These are phyloP conservation scores for Bibio marci DNA, from an alignment of 2,888 invertebrate species.

Conservation along the genomic window DNA sequence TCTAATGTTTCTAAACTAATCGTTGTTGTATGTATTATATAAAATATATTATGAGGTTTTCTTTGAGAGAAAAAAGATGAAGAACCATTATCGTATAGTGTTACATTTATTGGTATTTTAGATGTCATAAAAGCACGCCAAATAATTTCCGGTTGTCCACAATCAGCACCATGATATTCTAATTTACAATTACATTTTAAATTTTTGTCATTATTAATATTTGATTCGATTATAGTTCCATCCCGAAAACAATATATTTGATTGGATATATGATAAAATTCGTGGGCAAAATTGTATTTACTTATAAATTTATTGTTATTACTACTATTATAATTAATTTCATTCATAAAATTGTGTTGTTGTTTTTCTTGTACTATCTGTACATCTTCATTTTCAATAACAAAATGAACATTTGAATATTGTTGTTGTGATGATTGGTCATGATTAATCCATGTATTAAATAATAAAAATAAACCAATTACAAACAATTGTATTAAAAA, in stretches of 20 bases:
- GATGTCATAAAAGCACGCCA: conserved; percentile 45
- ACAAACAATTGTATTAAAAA: conserved; percentile 22
- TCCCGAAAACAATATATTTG: conserved; percentile 4
- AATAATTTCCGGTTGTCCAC: conserved; percentile 47
- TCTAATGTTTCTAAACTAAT: conserved; percentile 38
- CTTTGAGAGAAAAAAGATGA: conserved; percentile 27
- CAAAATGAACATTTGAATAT: conserved; percentile 1
- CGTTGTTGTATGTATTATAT: conserved; percentile 35
- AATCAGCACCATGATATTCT: conserved; percentile 48
- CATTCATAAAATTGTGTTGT: no score
- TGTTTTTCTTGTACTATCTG: conserved; percentile 1
- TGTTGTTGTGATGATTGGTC: not conserved
- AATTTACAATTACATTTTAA: conserved; percentile 34
- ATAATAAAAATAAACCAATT: conserved; percentile 17
- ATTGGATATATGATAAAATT: not conserved
- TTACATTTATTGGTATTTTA: conserved; percentile 19
- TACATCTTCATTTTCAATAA: not conserved
- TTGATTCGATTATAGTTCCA: not conserved
- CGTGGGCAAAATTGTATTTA: not conserved
- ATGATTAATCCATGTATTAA: not conserved
- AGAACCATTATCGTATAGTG: not conserved
- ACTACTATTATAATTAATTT: not conserved
- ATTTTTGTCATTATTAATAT: not conserved
- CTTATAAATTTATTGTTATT: not conserved
- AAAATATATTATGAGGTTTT: conserved; percentile 35